Evolutionary conservation across 2,113 vertebrate genomes (phyloP).

Genomic region (Clarias magur): DNA sequence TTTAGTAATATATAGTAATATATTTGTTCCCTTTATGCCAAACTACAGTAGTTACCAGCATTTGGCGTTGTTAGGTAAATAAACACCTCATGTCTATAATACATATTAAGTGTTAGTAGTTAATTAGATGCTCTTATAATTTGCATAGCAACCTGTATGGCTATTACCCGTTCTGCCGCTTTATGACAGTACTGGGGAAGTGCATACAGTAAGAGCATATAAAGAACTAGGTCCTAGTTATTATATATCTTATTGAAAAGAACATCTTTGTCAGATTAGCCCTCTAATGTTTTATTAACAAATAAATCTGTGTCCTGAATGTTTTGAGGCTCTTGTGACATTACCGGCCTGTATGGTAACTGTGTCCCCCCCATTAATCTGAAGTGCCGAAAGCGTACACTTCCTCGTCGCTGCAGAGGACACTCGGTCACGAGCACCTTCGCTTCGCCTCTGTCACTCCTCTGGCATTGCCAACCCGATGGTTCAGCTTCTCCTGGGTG

Average conservation of each 20-base stretch:
- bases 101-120: background rate
- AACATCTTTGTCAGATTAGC: background rate
- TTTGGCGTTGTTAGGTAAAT: background rate
- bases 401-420: conserved; percentile 60
- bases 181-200: conserved; percentile 67
- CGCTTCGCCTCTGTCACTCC: conserved; percentile 59
- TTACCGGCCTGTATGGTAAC: conserved; percentile 37
- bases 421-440: conserved; percentile 57
- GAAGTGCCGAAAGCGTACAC: conserved; percentile 39
- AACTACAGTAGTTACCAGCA: no score
- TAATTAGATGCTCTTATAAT: background rate
- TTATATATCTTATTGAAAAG: no score
- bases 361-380: conserved; percentile 49
- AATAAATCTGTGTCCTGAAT: background rate
- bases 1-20: no score
- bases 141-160: conserved; percentile 32
- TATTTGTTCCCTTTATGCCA: background rate
- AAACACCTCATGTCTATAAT: background rate
- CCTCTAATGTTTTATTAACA: background rate
- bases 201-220: conserved; percentile 19
- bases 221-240: background rate
- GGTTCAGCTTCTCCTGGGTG: conserved; percentile 72
- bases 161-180: conserved; percentile 65
- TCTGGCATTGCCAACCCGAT: conserved; percentile 69
- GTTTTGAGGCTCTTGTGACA: conserved; percentile 1